Percentiles rank a stretch among this genome's conserved stretches.
phyloP scores from a whole-genome alignment of 2,797 vertebrate genomes.

The Karalla daura region DNA sequence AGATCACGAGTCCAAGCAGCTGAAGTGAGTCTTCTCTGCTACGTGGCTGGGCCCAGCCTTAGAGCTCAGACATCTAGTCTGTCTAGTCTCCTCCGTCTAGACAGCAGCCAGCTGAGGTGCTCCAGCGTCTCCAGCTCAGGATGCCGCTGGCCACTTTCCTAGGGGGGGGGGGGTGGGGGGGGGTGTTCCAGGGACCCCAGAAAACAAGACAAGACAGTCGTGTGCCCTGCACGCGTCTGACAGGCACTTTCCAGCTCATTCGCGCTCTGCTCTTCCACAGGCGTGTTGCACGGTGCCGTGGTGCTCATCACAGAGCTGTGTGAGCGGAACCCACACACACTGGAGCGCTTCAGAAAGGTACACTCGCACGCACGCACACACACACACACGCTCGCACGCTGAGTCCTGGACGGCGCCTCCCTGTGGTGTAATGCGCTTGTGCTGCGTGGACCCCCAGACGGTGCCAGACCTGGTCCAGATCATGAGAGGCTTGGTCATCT shows the following conservation, averaged over 20 bases:
- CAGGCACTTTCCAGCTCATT: neutral
- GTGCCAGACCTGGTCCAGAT: constrained; percentile 90
- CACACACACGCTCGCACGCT: neutral
- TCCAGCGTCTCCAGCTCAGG: too few species aligned
- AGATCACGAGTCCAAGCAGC: too few species aligned
- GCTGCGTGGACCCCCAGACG: constrained; percentile 72
- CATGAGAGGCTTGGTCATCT: constrained; percentile 87
- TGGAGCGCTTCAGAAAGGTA: constrained; percentile 89
- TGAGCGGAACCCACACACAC: constrained; percentile 81
- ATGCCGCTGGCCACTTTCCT: too few species aligned
- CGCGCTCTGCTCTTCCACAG: constrained; percentile 60
- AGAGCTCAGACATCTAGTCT: too few species aligned
- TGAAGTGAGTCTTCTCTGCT: too few species aligned
- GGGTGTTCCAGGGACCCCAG: too few species aligned
- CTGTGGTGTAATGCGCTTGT: neutral
- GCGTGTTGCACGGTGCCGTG: constrained; percentile 87
- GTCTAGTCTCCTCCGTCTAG: too few species aligned
- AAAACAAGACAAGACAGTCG: too few species aligned
- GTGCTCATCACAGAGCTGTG: constrained; percentile 91
- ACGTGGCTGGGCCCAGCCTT: too few species aligned
- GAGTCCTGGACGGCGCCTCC: neutral
- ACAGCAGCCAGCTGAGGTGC: too few species aligned
- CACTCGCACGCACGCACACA: neutral
- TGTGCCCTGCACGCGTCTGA: too few species aligned
- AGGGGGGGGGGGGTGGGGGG: too few species aligned